A percentile compares a stretch with the other conserved stretches of the same genome.
Evolutionary conservation across 2,888 invertebrate genomes (phyloP).

Genomic region (Lasioglossum oenotherae): DNA sequence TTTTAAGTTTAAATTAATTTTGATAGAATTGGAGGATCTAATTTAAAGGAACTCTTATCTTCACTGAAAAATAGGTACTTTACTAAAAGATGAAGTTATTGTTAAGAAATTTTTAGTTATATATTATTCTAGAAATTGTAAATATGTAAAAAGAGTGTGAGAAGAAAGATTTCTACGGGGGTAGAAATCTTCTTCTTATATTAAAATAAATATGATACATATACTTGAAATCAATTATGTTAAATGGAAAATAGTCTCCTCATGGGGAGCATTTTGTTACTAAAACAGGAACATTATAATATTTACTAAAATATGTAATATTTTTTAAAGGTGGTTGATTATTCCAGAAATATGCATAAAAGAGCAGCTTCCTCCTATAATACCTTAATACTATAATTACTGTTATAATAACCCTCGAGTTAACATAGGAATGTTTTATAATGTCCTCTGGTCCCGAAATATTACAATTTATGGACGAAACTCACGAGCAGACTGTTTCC

Average conservation of each 20-base stretch:
- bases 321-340: not conserved
- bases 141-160: not conserved
- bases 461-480: not conserved
- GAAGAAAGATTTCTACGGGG: not conserved
- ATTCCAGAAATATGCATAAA: not conserved
- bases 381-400: no score
- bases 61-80: not conserved
- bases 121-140: not conserved
- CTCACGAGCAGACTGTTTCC: not conserved
- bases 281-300: not conserved
- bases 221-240: not conserved
- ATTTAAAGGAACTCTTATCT: not conserved
- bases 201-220: not conserved
- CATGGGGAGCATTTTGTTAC: not conserved
- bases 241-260: not conserved
- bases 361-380: not conserved
- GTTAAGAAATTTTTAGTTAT: not conserved
- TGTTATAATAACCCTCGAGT: no score
- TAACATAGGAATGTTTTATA: no score
- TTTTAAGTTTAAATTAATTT: no score
- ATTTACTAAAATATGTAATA: no score
- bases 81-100: not conserved
- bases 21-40: no score
- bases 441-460: not conserved
- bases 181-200: not conserved